These are phyloP conservation scores for Drosophila ustulata DNA, from an alignment of 2,888 invertebrate genomes.

Conservation along the genomic window DNA sequence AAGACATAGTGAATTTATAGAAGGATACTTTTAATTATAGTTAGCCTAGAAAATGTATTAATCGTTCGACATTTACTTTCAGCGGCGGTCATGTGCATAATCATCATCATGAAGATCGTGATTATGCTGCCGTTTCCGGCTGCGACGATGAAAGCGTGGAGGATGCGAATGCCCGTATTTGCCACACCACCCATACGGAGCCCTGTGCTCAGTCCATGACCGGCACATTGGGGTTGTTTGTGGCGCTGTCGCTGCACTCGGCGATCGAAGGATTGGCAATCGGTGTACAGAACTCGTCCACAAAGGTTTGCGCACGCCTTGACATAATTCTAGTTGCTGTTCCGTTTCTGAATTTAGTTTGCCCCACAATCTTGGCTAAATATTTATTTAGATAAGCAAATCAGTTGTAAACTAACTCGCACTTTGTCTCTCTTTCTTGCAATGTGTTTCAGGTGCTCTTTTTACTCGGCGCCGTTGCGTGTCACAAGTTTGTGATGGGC, in stretches of 20 bases:
- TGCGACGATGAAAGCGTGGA: constrained; percentile 72
- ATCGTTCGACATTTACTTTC: constrained; percentile 18
- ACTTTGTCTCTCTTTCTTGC: constrained; percentile 13
- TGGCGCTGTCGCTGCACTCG: constrained; percentile 92
- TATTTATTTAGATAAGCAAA: constrained; percentile 61
- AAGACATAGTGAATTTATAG: no score
- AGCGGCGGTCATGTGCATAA: constrained; percentile 46
- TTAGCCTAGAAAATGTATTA: background rate
- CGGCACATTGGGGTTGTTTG: constrained; percentile 88
- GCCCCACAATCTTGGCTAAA: constrained; percentile 52
- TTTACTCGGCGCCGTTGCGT: constrained; percentile 89
- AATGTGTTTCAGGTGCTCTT: constrained; percentile 87
- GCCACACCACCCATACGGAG: constrained; percentile 89
- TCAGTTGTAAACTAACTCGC: constrained; percentile 29
- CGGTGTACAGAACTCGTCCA: constrained; percentile 89
- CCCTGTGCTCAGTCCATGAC: constrained; percentile 88
- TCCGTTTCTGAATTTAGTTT: constrained; percentile 19
- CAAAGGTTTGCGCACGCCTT: constrained; percentile 86
- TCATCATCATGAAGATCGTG: constrained; percentile 19
- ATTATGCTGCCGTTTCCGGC: constrained; percentile 25
- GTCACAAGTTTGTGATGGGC: constrained; percentile 93
- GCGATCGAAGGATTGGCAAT: constrained; percentile 93
- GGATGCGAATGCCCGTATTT: constrained; percentile 84
- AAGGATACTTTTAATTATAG: no score
- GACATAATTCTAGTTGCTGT: constrained; percentile 30